Evolutionary conservation across 2,797 vertebrate species (phyloP), one percentile per base, ranked within the genome.

Genomic region (Rhyacichthys aspro): DNA sequence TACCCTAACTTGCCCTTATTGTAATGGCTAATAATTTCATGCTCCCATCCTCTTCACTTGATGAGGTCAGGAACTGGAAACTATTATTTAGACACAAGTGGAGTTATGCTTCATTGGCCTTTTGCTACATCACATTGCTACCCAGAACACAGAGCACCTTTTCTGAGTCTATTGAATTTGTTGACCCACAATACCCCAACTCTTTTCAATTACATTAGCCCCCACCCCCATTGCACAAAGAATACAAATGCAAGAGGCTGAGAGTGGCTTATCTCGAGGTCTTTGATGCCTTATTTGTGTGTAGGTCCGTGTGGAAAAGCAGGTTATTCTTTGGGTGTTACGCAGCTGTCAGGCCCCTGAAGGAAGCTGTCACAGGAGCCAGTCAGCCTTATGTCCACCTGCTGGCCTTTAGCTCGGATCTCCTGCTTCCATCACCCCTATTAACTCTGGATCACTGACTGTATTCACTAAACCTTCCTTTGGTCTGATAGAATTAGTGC

Each of bases 361-460:
- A 73, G 70, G 55, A 70, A 67, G 72, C 68, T 63, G 76, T 77
- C 79, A 81, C 65, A 39, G 58, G 74, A 68, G 46, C 66, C 16
- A 11, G 52, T 65, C 52, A 49, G 59, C 50, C 61, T 72, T 57
- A 62, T 54, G 59, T 55, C 44, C 7, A 67, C 60, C 61, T 23
- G 23, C 36, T 75, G 68, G 75, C 78, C 75, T 79, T 80, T 69
- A 67, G 54, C 70, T 73, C 41, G 46, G 62, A 68, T 83, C 77
- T 86, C 70, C 45, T 66, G 77, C 83, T 86, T 88, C 82, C 18
- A 67, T 83, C 89, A 73, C 66, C 88, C 87, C 90, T 82, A 86
- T 95, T 94, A 92, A 85, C 86, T 90, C 59, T 84, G 87, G 85
- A 92, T 93, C 91, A 90, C 88, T 90, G 87, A 85, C 59, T 79